Evolutionary conservation across 2,888 invertebrate genomes (phyloP).

Genomic region (Baronia brevicornis): DNA sequence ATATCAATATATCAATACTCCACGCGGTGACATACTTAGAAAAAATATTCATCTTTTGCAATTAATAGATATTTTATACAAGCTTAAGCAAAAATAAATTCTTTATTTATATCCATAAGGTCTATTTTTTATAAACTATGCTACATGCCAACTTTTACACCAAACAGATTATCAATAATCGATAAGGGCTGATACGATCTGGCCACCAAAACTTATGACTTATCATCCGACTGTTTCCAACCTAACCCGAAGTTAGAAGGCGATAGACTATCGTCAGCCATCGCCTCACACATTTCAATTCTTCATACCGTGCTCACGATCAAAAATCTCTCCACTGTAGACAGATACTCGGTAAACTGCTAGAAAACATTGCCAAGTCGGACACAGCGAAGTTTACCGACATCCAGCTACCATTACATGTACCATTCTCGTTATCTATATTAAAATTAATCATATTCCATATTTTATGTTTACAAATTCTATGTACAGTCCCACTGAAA

Average conservation of each 20-base stretch:
- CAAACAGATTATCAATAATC: constrained; percentile 32
- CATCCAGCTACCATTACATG: constrained; percentile 12
- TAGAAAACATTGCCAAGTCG: constrained; percentile 5
- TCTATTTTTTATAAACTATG: constrained; percentile 25
- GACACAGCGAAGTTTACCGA: too few species aligned
- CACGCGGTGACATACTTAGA: constrained; percentile 55
- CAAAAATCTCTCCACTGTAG: constrained; percentile 14
- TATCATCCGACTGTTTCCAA: too few species aligned
- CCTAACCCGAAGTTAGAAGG: too few species aligned
- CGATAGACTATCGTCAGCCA: too few species aligned
- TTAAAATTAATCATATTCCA: constrained; percentile 32
- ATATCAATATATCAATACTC: constrained; percentile 34
- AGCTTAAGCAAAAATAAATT: constrained; percentile 74
- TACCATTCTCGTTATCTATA: constrained; percentile 30
- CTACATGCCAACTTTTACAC: constrained; percentile 33
- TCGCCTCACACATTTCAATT: constrained; percentile 43
- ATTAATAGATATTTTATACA: constrained; percentile 60
- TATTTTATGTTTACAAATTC: constrained; percentile 42
- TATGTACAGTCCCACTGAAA: constrained; percentile 37
- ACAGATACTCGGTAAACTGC: not conserved
- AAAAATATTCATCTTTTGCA: constrained; percentile 68
- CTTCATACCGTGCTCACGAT: constrained; percentile 63
- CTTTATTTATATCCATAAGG: constrained; percentile 52
- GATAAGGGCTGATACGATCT: constrained; percentile 16
- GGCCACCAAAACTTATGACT: not conserved